These are phyloP conservation scores for Caerostris extrusa DNA, from an alignment of 1,140 invertebrate species.

Conservation along the genomic window DNA sequence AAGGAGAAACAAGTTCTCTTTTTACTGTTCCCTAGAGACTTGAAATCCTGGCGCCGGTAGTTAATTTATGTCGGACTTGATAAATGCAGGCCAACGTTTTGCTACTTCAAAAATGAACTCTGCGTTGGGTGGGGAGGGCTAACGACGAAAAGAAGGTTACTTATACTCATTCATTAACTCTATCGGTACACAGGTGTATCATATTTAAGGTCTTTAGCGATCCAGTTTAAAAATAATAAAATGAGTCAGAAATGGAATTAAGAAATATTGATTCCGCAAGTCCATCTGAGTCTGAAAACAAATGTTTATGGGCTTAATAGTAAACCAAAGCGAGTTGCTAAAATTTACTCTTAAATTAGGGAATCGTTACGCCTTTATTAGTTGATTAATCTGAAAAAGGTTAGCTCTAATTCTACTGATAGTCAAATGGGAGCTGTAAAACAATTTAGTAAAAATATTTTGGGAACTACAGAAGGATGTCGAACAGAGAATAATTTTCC, in stretches of 20 bases:
- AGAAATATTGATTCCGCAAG: too few relatives aligned
- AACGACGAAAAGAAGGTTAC: neutral
- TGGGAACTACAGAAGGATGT: too few relatives aligned
- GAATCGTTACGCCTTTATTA: too few relatives aligned
- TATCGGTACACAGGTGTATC: neutral
- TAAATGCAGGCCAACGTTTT: neutral
- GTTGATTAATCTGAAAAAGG: too few relatives aligned
- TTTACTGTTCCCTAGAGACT: neutral
- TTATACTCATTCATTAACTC: neutral
- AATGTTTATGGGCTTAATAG: too few relatives aligned
- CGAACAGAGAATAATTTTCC: too few relatives aligned
- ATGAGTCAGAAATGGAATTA: neutral
- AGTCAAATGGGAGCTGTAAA: too few relatives aligned
- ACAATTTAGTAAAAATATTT: too few relatives aligned
- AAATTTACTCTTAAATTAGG: too few relatives aligned
- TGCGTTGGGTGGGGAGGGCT: neutral
- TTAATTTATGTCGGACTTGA: neutral
- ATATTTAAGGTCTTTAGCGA: neutral
- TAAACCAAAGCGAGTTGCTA: too few relatives aligned
- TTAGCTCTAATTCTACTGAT: too few relatives aligned
- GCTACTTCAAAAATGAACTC: neutral
- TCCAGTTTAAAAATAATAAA: neutral
- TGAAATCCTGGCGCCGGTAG: conserved; percentile 18
- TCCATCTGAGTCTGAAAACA: too few relatives aligned
- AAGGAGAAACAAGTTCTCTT: conserved; percentile 27